phyloP scores from a whole-genome alignment of 2,797 vertebrate species.

The Gymnoscopelus braueri region DNA sequence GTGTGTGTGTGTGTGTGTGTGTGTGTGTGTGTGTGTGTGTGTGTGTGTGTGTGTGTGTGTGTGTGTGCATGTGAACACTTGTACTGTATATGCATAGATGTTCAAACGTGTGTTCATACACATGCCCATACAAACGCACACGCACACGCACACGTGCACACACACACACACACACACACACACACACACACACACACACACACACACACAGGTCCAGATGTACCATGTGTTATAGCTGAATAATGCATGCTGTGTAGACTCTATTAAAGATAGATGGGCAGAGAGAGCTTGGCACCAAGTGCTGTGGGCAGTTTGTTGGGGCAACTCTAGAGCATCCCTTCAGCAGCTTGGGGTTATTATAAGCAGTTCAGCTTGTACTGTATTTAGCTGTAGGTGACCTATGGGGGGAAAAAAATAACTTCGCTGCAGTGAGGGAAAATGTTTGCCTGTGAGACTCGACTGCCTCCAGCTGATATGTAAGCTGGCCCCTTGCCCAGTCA shows the following conservation, averaged over 20 bases:
- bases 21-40: too few species aligned
- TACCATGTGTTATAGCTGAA: slow-evolving; percentile 80
- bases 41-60: background rate
- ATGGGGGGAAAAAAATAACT: slow-evolving; percentile 33
- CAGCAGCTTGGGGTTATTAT: slow-evolving; percentile 47
- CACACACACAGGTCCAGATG: slow-evolving; percentile 66
- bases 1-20: background rate
- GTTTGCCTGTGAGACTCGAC: slow-evolving; percentile 47
- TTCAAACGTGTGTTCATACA: too few species aligned
- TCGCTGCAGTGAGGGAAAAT: slow-evolving; percentile 39
- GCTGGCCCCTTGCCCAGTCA: slow-evolving; percentile 54
- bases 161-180: background rate
- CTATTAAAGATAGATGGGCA: slow-evolving; percentile 82
- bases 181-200: slow-evolving; percentile 38
- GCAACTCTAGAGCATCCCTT: slow-evolving; percentile 44
- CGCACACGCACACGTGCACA: background rate
- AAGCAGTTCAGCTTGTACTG: slow-evolving; percentile 40
- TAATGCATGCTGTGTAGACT: slow-evolving; percentile 84
- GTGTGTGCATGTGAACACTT: too few species aligned
- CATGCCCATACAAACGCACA: too few species aligned
- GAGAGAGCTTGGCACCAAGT: slow-evolving; percentile 62
- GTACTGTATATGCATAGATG: too few species aligned
- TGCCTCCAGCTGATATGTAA: slow-evolving; percentile 60
- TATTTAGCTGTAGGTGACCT: slow-evolving; percentile 61
- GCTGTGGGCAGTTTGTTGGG: slow-evolving; percentile 52